A percentile compares a stretch with the other conserved stretches of the same genome.
Conservation (phyloP, 2,888 invertebrate species). For the Pristionchus arcanus region DNA sequence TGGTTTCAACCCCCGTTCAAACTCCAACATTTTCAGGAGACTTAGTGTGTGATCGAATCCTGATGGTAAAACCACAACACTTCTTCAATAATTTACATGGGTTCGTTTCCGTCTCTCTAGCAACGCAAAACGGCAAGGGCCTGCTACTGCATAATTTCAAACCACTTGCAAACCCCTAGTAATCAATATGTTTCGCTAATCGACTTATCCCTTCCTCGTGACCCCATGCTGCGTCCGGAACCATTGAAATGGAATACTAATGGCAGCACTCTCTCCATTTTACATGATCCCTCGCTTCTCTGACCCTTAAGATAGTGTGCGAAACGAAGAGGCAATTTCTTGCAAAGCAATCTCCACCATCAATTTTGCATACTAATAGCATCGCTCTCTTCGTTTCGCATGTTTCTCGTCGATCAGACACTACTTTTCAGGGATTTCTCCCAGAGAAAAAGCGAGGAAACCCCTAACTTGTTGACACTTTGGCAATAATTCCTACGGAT, state of each 20-base stretch:
- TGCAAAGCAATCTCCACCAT: too few relatives aligned
- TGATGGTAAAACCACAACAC: too few relatives aligned
- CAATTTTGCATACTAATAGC: too few relatives aligned
- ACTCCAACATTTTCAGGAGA: neutral
- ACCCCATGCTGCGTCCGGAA: neutral
- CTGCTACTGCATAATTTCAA: too few relatives aligned
- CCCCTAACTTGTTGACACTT: neutral
- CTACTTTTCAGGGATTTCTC: too few relatives aligned
- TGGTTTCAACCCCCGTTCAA: neutral
- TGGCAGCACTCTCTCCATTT: neutral
- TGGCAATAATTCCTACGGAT: neutral
- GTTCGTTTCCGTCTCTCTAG: too few relatives aligned
- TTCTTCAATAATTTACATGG: neutral
- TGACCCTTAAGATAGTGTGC: too few relatives aligned
- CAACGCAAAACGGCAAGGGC: too few relatives aligned
- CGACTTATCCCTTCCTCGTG: neutral
- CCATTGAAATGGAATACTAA: neutral
- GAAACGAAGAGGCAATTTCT: too few relatives aligned
- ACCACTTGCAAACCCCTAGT: neutral
- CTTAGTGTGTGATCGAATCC: too few relatives aligned
- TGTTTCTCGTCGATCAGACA: too few relatives aligned
- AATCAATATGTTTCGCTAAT: slow-evolving; percentile 15
- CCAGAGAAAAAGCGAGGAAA: neutral
- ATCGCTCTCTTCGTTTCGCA: too few relatives aligned
- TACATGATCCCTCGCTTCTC: neutral